Base-by-base conservation (phyloP, 2,113 vertebrate genomes). In the Dicrurus megarhynchus region DNA sequence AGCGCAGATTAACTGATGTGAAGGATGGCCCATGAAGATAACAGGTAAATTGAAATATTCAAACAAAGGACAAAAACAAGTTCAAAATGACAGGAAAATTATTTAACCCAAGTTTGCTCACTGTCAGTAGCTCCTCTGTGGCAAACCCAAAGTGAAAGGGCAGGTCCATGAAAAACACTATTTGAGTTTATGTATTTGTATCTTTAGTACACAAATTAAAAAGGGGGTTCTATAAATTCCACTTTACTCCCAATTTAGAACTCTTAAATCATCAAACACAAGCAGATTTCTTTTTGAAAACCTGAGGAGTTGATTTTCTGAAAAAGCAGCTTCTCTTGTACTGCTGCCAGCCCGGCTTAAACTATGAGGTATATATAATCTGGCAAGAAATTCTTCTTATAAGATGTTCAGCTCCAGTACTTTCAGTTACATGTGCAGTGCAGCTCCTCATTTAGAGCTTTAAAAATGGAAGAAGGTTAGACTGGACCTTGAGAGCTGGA, bases 401-500 rank as follows among this genome's bases (percentile, higher is more conserved):
- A 93, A 92, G 92, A 93, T 93, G 93, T 96, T 96, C 96, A 96
- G 95, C 86, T 93, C 80, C 92, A 95, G 56, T 89, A 94, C 94
- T 94, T 96, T 64, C 79, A 94, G 90, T 92, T 96, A 90, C 92
- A 96, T 63, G 88, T 96, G 96, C 83, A 89, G 37, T 35, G 68
- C 95, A 97, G 90, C 95, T 95, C 90, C 95, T 97, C 95, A 89
- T 97, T 96, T 94, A 94, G 85, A 86, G 79, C 83, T 96, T 97
- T 95, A 93, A 89, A 96, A 97, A 95, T 93, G 93, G 88, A 96
- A 96, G 96, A 93, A 92, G 82, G 93, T 96, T 95, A 94, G 76
- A 93, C 76, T 94, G 96, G 93, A 96, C 92, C 83, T 94, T 82
- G 79, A 95, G 76, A 97, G 85, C 76, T 96, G 95, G 96, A 96